These are phyloP conservation scores for Trichomycterus rosablanca DNA, from an alignment of 2,113 vertebrate genomes.

Conservation along the genomic window DNA sequence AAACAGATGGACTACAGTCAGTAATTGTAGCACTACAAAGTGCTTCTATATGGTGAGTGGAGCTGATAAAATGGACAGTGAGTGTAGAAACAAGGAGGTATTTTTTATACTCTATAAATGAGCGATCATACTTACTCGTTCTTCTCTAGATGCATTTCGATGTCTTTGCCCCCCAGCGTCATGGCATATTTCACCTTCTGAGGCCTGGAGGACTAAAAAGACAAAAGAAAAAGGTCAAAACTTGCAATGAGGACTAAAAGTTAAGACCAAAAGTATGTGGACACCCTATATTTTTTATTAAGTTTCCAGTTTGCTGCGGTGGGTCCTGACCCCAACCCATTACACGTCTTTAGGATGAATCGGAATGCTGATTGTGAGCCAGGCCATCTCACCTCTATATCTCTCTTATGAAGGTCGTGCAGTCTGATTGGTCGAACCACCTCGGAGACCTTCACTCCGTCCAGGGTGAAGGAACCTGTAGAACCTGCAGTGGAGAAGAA, in stretches of 20 bases:
- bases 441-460: slow-evolving; percentile 54
- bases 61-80: too few species aligned
- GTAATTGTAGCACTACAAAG: too few species aligned
- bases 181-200: slow-evolving; percentile 57
- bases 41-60: too few species aligned
- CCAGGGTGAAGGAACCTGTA: slow-evolving; percentile 51
- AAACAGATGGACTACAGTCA: too few species aligned
- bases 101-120: too few species aligned
- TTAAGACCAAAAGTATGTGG: background rate
- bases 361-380: too few species aligned
- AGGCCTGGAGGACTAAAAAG: slow-evolving; percentile 51
- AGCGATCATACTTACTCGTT: slow-evolving; percentile 54
- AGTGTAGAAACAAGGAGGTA: slow-evolving; percentile 58
- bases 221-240: background rate
- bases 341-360: too few species aligned
- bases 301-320: too few species aligned
- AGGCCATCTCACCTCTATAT: slow-evolving; percentile 58
- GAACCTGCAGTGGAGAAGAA: too few species aligned
- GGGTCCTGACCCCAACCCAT: too few species aligned
- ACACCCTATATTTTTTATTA: too few species aligned
- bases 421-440: slow-evolving; percentile 64
- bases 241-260: background rate
- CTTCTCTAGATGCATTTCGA: slow-evolving; percentile 64
- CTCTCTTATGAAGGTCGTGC: slow-evolving; percentile 59
- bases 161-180: slow-evolving; percentile 55